Conservation (phyloP, 2,113 vertebrate species). For the Vimba vimba region DNA sequence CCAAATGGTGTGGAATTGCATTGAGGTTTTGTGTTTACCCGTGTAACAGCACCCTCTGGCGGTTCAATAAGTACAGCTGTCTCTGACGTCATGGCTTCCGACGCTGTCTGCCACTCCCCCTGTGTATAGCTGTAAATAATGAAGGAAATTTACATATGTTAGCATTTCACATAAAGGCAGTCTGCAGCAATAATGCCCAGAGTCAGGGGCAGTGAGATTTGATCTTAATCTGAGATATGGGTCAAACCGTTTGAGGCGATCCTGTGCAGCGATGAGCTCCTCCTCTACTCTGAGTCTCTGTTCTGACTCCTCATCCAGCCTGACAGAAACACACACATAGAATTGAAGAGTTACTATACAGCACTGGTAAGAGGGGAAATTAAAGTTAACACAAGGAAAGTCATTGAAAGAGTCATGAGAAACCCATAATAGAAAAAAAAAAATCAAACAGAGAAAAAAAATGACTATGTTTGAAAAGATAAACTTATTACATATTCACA, state of each 20-base stretch:
- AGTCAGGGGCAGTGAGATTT: not conserved
- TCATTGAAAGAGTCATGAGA: no score
- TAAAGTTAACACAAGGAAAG: no score
- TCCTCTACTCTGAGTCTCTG: conserved; percentile 80
- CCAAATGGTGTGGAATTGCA: not conserved
- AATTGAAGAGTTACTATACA: not conserved
- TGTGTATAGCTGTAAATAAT: conserved; percentile 71
- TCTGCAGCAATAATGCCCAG: not conserved
- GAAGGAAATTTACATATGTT: not conserved
- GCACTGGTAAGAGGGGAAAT: not conserved
- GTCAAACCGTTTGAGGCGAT: conserved; percentile 75
- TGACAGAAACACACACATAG: conserved; percentile 58
- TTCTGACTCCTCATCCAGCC: conserved; percentile 81
- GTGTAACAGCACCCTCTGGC: conserved; percentile 72
- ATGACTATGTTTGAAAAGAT: not conserved
- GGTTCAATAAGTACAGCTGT: conserved; percentile 82
- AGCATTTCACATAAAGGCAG: not conserved
- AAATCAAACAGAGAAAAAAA: not conserved
- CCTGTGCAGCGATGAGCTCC: conserved; percentile 82
- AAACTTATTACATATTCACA: not conserved
- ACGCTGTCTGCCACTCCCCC: conserved; percentile 71
- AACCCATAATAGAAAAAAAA: not conserved
- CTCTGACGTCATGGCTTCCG: conserved; percentile 74
- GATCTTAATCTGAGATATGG: not conserved
- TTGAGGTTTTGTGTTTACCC: conserved; percentile 73